These are phyloP conservation scores for Solenodon paradoxus DNA, from an alignment of 2,113 vertebrate genomes.

Conservation along the genomic window DNA sequence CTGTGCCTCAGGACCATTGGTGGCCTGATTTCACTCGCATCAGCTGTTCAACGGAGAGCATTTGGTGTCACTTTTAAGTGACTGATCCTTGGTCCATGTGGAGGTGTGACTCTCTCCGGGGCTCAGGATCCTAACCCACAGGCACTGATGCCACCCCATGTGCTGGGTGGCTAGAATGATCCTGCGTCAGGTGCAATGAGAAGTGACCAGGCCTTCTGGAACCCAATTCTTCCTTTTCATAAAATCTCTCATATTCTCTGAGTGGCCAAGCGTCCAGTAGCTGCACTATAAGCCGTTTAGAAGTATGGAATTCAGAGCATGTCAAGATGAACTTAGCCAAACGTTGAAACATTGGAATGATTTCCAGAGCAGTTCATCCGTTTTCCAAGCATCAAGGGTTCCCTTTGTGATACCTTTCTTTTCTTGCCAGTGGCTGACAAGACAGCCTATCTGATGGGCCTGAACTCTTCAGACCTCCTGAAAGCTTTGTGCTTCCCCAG, in stretches of 20 bases:
- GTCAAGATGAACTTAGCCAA: rapidly evolving
- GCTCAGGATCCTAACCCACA: neutral
- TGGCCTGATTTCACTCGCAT: too few species aligned
- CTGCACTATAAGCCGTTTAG: neutral
- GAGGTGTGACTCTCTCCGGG: neutral
- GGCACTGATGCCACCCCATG: neutral
- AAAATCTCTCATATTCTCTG: neutral
- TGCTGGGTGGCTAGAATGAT: neutral
- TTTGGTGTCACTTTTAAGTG: neutral
- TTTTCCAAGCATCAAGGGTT: neutral
- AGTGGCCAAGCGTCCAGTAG: neutral
- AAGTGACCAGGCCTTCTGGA: neutral
- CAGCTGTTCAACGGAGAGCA: neutral
- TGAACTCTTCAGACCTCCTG: slow-evolving; percentile 85
- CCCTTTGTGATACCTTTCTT: neutral
- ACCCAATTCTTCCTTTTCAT: neutral
- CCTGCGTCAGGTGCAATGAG: neutral
- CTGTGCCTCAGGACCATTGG: too few species aligned
- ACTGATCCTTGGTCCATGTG: neutral
- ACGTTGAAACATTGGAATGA: neutral
- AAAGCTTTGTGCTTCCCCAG: slow-evolving; percentile 84
- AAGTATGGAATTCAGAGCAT: neutral
- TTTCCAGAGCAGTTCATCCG: neutral
- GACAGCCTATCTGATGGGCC: slow-evolving; percentile 83
- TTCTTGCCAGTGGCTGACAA: slow-evolving; percentile 83